Base-by-base conservation (phyloP, 2,797 vertebrate species). In the Fringilla coelebs region DNA sequence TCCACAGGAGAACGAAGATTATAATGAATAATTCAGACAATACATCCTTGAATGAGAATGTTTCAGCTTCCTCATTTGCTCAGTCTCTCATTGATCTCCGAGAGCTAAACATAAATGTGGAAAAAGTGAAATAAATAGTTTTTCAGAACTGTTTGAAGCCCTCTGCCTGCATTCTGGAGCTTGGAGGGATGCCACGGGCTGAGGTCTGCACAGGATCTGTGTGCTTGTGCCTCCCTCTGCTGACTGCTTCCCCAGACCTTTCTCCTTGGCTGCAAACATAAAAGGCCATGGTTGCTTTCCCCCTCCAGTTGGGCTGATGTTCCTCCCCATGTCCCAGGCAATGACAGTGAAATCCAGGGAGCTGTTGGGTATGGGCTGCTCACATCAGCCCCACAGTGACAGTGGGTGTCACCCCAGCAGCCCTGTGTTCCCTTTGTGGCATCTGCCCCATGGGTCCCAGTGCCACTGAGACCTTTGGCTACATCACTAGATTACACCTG, bases 201-300 rank as follows among this genome's bases (percentile, higher is more conserved):
- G 79, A 57, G 52, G 40, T 43, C 61, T 0, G 1, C 18, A 3
- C 21, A 1, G 16, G 28, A 76, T 87, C 68, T 25, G 43, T 48
- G 83, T 87, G 77, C 74, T 81, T 9, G 6, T 70, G 49, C 81
- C 71, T 96, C 95, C 95, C 95, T 89, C 94, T 95, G 80, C 92
- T 71, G 95, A 90, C 94, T 46, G 77, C 86, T 65, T 90, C 63
- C 55, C 40, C 63, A 46, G 8, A 62, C 60, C 60, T 58, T 41
- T 38, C 17, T 57, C 70, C 70, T 43, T 13, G 19, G 26, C 5
- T 31, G 24, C 15, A 22, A 32, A 55, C 8, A 41, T 5, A 17
- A 63, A 85, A 88, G 46, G 36, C 21, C 0, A 0, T 12, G 14
- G 17, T 18, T 34, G 6, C 9, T 62, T 17, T 17, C 0, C 12